Conservation (phyloP, 35 echinoderm and acorn worm genomes). For the Heliocidaris erythrogramma region DNA sequence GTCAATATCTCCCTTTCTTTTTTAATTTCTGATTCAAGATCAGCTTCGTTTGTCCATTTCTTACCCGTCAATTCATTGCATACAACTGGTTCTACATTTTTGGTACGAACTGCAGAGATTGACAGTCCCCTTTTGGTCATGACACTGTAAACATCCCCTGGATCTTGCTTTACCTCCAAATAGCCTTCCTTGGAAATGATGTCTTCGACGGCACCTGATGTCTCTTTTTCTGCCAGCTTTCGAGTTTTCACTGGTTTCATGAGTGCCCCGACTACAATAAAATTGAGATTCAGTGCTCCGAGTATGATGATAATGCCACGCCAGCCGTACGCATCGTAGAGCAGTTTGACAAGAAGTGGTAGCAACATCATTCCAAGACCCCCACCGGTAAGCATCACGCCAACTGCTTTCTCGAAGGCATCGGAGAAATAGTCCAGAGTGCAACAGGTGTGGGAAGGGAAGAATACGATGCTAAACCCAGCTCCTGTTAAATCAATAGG, state of each 20-base stretch:
- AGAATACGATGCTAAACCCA: not conserved
- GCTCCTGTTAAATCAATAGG: not conserved
- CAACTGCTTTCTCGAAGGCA: not conserved
- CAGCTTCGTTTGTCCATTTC: too few species aligned
- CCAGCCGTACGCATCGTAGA: not conserved
- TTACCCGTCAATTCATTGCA: too few species aligned
- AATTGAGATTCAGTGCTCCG: not conserved
- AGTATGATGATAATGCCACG: not conserved
- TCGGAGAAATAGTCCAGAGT: not conserved
- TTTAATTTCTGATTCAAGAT: too few species aligned
- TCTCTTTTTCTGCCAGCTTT: too few species aligned
- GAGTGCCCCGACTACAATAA: not conserved
- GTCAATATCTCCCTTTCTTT: too few species aligned
- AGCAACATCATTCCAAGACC: constrained; percentile 25
- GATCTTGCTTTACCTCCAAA: not conserved
- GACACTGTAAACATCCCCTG: not conserved
- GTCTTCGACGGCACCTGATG: too few species aligned
- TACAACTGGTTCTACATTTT: too few species aligned
- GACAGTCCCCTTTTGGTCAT: not conserved
- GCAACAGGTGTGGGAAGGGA: not conserved
- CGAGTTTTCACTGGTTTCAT: not conserved
- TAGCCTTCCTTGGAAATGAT: not conserved
- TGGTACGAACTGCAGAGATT: too few species aligned
- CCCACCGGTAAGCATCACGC: not conserved
- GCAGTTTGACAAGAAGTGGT: not conserved